These are phyloP conservation scores for Varanus salvator DNA, from an alignment of 2,113 vertebrate species.

Conservation along the genomic window DNA sequence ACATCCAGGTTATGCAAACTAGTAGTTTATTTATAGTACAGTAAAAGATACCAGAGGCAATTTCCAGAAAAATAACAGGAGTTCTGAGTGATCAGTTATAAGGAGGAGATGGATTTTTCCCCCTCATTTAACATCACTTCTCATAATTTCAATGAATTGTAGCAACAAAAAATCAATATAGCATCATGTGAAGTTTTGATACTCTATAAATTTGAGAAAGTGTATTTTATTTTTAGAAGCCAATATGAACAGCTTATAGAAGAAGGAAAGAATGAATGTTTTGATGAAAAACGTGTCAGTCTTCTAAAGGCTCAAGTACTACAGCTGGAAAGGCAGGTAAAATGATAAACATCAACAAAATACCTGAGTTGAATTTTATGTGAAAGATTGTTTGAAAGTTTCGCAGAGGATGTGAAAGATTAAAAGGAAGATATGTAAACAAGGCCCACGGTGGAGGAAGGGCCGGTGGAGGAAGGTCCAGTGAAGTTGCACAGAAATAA, in stretches of 20 bases:
- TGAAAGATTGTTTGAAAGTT: constrained; percentile 4
- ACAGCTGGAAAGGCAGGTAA: constrained; percentile 71
- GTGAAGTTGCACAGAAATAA: too few species aligned
- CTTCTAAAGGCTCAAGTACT: constrained; percentile 70
- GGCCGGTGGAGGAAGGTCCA: too few species aligned
- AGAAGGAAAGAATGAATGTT: constrained; percentile 70
- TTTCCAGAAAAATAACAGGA: background rate
- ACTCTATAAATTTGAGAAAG: background rate
- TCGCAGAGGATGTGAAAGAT: too few species aligned
- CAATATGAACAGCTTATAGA: constrained; percentile 68
- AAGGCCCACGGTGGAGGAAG: too few species aligned
- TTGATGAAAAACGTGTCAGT: constrained; percentile 72
- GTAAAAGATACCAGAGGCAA: background rate
- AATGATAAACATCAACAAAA: background rate
- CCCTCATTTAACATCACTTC: background rate
- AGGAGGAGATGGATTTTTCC: background rate
- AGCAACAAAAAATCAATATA: background rate
- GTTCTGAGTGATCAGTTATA: background rate
- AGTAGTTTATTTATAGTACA: background rate
- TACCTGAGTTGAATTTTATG: background rate
- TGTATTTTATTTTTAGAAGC: constrained; percentile 62
- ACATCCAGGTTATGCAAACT: background rate
- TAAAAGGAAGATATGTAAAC: too few species aligned
- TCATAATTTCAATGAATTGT: constrained; percentile 12
- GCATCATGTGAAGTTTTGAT: background rate